Conservation (phyloP, 2,113 vertebrate genomes). For the Crotalus horridus region DNA sequence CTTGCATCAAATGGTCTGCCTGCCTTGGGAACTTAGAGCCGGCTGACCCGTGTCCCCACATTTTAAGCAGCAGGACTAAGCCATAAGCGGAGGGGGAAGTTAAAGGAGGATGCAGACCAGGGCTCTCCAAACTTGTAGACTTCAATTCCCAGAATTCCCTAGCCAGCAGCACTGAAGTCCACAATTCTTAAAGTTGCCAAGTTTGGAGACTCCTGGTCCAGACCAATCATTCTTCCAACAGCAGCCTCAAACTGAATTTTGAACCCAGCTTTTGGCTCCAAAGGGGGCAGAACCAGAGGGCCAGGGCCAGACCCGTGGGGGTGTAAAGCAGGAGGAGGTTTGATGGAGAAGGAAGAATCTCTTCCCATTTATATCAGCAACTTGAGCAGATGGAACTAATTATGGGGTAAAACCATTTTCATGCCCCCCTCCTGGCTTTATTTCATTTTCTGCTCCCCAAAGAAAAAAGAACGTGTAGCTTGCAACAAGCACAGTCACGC, state of each 20-base stretch:
- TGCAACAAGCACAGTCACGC: background rate
- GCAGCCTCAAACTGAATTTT: background rate
- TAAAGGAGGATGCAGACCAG: background rate
- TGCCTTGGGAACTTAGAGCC: background rate
- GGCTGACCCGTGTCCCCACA: background rate
- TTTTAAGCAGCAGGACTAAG: background rate
- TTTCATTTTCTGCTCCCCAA: background rate
- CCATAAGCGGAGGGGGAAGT: background rate
- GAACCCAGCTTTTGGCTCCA: background rate
- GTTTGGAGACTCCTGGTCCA: too few species aligned
- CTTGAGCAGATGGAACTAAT: conserved; percentile 1
- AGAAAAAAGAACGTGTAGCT: background rate
- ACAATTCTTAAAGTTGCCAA: too few species aligned
- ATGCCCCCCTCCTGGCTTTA: background rate
- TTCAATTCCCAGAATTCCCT: too few species aligned
- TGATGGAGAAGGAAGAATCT: background rate
- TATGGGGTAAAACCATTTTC: background rate
- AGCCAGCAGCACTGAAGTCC: too few species aligned
- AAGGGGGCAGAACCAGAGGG: background rate
- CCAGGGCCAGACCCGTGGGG: background rate
- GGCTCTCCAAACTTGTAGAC: too few species aligned
- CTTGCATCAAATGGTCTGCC: too few species aligned
- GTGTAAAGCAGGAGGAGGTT: background rate
- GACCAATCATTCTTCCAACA: background rate
- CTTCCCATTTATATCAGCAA: conserved; percentile 9